A percentile compares a stretch with the other conserved stretches of the same genome.
These are phyloP conservation scores for Heterotilapia buettikoferi DNA, from an alignment of 2,113 vertebrate species.

Conservation along the genomic window DNA sequence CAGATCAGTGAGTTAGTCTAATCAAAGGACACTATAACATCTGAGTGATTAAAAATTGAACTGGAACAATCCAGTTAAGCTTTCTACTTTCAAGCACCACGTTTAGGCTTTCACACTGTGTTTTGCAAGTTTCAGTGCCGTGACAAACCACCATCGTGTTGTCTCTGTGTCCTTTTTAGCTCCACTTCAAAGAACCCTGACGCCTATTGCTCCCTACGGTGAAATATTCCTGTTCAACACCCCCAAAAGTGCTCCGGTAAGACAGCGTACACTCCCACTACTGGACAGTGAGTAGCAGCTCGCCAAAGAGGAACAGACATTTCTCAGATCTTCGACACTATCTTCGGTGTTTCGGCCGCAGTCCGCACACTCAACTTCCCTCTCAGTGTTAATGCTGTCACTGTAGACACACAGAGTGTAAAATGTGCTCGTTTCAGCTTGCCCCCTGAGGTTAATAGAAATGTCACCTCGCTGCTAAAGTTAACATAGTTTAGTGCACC, in stretches of 20 bases:
- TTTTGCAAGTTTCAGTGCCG: neutral
- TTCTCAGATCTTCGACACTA: conserved; percentile 31
- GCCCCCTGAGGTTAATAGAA: conserved; percentile 59
- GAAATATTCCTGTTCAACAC: conserved; percentile 83
- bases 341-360: conserved; percentile 1
- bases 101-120: neutral
- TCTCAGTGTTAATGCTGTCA: neutral
- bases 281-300: conserved; percentile 9
- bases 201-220: conserved; percentile 82
- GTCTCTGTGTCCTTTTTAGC: conserved; percentile 48
- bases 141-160: conserved; percentile 9
- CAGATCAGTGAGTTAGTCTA: conserved; percentile 31
- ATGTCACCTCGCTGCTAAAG: conserved; percentile 50
- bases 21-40: conserved; percentile 37
- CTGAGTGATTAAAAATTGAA: conserved; percentile 19
- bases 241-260: conserved; percentile 73
- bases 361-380: neutral
- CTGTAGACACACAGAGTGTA: conserved; percentile 7
- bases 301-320: conserved; percentile 39
- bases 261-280: neutral
- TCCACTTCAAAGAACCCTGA: conserved; percentile 58
- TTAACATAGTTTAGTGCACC: conserved; percentile 21
- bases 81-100: neutral
- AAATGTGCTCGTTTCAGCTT: conserved; percentile 33
- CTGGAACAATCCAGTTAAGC: conserved; percentile 29